Evolutionary conservation across 2,113 vertebrate genomes (phyloP).

Genomic region (Psilopogon haemacephalus): DNA sequence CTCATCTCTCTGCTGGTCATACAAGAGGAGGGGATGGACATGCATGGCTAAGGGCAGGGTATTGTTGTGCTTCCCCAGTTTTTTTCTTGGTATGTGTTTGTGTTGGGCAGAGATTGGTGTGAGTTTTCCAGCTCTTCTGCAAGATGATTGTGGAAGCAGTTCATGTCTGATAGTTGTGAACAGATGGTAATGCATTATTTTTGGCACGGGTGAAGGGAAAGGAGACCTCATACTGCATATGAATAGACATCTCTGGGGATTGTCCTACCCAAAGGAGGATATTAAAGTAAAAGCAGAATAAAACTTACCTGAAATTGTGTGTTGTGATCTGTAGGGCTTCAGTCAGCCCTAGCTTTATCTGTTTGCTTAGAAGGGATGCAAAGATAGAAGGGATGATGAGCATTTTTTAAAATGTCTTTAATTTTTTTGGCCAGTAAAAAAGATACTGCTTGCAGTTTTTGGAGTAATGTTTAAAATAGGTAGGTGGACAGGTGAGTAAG

Average conservation of each 20-base stretch:
- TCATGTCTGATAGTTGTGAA: conserved; percentile 50
- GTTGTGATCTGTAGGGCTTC: not conserved
- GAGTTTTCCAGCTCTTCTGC: not conserved
- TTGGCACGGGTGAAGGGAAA: conserved; percentile 21
- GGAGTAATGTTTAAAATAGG: not conserved
- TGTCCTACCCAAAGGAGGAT: not conserved
- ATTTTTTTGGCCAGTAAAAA: not conserved
- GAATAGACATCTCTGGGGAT: conserved; percentile 43
- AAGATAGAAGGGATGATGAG: not conserved
- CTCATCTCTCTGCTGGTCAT: not conserved
- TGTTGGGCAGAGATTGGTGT: not conserved
- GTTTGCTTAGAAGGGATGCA: not conserved
- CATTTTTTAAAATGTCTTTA: too few relatives aligned
- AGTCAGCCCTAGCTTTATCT: not conserved
- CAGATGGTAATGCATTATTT: conserved; percentile 58
- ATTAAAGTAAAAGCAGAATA: not conserved
- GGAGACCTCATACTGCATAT: conserved; percentile 48
- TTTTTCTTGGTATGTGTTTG: not conserved
- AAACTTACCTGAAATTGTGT: not conserved
- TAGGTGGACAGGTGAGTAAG: not conserved
- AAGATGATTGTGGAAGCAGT: conserved; percentile 41
- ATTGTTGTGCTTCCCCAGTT: not conserved
- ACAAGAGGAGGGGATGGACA: not conserved
- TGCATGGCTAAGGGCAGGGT: not conserved
- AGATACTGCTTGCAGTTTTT: not conserved